These are phyloP conservation scores for Drosophila seclusa DNA, from an alignment of 2,888 invertebrate genomes.

Conservation along the genomic window DNA sequence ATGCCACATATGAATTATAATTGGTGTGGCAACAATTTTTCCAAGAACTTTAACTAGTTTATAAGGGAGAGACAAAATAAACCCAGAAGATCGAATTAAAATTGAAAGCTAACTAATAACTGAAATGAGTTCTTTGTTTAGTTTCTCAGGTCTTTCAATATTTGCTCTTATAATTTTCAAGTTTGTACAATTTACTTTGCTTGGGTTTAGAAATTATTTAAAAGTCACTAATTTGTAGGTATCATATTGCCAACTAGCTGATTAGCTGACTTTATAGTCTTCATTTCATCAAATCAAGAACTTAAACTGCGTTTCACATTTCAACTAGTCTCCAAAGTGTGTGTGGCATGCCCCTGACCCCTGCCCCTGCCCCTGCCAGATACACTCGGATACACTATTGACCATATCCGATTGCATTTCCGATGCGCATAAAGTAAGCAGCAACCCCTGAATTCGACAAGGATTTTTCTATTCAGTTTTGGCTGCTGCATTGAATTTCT, in stretches of 20 bases:
- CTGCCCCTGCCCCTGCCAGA: neutral
- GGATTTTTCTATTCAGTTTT: conserved; percentile 41
- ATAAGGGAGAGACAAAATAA: too few species aligned
- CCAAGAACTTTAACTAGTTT: too few species aligned
- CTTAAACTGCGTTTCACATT: conserved; percentile 42
- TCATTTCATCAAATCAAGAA: conserved; percentile 49
- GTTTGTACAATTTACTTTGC: neutral
- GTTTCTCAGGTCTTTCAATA: neutral
- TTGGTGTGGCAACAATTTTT: too few species aligned
- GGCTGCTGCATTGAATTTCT: conserved; percentile 38
- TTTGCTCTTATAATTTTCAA: neutral
- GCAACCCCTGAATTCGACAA: conserved; percentile 18
- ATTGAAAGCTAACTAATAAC: neutral
- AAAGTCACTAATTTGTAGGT: neutral
- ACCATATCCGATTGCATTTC: conserved; percentile 75
- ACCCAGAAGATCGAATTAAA: too few species aligned
- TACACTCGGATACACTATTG: conserved; percentile 48
- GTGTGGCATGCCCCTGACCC: conserved; percentile 3
- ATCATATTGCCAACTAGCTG: neutral
- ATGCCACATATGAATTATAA: too few species aligned
- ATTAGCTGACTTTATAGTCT: conserved; percentile 1
- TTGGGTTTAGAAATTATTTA: neutral
- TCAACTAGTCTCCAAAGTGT: conserved; percentile 12
- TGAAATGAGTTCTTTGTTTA: neutral
- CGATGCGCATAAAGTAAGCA: conserved; percentile 69